Evolutionary conservation across 2,888 invertebrate genomes (phyloP).

Genomic region (Ophioninae sp.): DNA sequence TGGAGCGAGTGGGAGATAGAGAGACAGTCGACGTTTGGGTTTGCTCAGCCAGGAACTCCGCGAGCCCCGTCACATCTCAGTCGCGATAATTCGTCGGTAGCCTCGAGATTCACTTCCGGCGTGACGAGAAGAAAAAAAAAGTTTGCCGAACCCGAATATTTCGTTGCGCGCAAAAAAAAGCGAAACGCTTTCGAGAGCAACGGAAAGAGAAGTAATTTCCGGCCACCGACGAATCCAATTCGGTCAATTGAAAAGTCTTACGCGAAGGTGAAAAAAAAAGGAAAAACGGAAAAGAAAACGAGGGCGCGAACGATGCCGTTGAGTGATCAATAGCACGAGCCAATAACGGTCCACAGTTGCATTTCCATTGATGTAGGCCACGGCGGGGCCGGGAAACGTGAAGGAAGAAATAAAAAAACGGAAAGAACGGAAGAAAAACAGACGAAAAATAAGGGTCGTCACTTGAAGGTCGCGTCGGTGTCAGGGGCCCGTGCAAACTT

Average conservation of each 20-base stretch:
- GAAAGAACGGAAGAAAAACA: conserved; percentile 65
- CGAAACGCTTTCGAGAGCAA: not conserved
- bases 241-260: not conserved
- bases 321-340: not conserved
- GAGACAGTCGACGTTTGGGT: not conserved
- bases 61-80: not conserved
- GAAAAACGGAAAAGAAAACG: conserved; percentile 4
- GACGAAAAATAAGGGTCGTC: conserved; percentile 63
- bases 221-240: not conserved
- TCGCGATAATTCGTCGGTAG: not conserved
- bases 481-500: conserved; percentile 72
- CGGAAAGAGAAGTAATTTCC: not conserved
- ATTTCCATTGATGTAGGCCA: conserved; percentile 77
- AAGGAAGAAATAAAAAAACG: conserved; percentile 57
- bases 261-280: not conserved
- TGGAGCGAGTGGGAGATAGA: not conserved
- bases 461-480: conserved; percentile 68
- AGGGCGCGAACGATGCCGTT: not conserved
- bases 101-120: not conserved
- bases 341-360: conserved; percentile 68
- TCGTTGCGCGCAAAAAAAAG: not conserved
- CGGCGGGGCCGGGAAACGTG: conserved; percentile 65
- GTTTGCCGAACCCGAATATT: not conserved
- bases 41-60: not conserved
- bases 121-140: not conserved